A percentile compares a stretch with the other conserved stretches of the same genome.
These are phyloP conservation scores for Saguinus midas DNA, from an alignment of 2,113 vertebrate genomes.

Conservation along the genomic window DNA sequence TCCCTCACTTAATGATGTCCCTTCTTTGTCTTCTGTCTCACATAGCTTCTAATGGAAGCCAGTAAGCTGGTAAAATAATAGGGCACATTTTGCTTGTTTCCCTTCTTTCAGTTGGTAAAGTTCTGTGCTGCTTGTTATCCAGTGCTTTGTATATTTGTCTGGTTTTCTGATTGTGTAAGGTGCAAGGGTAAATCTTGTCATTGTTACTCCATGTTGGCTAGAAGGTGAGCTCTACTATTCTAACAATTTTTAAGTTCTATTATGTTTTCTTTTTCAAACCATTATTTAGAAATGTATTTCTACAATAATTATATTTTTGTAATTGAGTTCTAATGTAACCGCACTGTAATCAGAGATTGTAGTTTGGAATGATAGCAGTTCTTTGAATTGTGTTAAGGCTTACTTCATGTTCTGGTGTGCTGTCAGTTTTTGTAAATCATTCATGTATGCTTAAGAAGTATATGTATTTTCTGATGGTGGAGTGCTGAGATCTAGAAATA, in stretches of 20 bases:
- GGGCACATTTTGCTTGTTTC: background rate
- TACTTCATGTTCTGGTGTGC: background rate
- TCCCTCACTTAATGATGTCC: background rate
- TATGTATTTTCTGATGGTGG: background rate
- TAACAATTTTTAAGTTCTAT: background rate
- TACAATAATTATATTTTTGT: background rate
- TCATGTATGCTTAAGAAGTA: background rate
- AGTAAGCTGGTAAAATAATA: background rate
- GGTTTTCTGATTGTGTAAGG: background rate
- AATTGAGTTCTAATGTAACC: background rate
- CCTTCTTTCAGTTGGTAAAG: background rate
- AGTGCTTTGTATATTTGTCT: background rate
- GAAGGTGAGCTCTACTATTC: background rate
- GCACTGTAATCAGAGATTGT: background rate
- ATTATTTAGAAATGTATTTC: background rate
- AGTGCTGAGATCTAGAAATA: background rate
- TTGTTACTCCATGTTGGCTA: background rate
- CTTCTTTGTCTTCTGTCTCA: background rate
- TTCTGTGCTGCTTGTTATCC: background rate
- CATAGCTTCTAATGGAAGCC: background rate
- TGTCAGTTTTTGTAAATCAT: background rate
- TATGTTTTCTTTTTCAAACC: background rate
- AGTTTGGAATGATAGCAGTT: background rate
- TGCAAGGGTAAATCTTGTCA: background rate
- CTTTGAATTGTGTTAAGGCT: background rate